Percentiles rank a stretch among this genome's conserved stretches.
Evolutionary conservation across 2,113 vertebrate species (phyloP).

Genomic region (Sebastes schlegelii): DNA sequence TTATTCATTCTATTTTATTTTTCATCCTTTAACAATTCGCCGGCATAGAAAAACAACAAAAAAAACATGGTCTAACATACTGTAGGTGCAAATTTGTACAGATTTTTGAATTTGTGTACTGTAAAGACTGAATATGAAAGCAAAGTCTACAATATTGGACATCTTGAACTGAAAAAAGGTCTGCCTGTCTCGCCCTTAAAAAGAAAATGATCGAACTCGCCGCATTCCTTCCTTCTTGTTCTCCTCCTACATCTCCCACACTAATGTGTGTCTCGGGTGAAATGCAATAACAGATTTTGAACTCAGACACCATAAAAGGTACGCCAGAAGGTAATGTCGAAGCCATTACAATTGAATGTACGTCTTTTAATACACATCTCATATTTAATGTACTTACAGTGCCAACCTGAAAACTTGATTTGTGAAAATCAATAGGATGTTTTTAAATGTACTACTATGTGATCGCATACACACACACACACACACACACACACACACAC

Average conservation of each 20-base stretch:
- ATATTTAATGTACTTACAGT: constrained; percentile 73
- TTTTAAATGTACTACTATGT: constrained; percentile 66
- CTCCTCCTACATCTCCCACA: constrained; percentile 20
- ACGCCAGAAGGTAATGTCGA: constrained; percentile 68
- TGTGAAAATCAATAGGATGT: constrained; percentile 76
- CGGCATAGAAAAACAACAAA: neutral
- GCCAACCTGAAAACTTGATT: constrained; percentile 77
- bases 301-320: constrained; percentile 69
- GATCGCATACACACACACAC: constrained; percentile 24
- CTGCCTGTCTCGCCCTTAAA: constrained; percentile 15
- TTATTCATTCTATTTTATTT: neutral
- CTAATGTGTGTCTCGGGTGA: constrained; percentile 68
- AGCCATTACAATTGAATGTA: constrained; percentile 79
- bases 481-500: constrained; percentile 3
- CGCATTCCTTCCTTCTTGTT: constrained; percentile 20
- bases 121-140: constrained; percentile 26
- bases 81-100: constrained; percentile 2
- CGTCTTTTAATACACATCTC: constrained; percentile 79
- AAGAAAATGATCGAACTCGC: constrained; percentile 49
- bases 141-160: neutral
- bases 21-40: neutral
- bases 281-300: constrained; percentile 76
- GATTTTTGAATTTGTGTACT: constrained; percentile 5
- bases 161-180: constrained; percentile 29
- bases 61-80: neutral